A percentile compares a stretch with the other conserved stretches of the same genome.
These are phyloP conservation scores for Quadroppia sp. DNA, from an alignment of 2,888 invertebrate genomes.

Conservation along the genomic window DNA sequence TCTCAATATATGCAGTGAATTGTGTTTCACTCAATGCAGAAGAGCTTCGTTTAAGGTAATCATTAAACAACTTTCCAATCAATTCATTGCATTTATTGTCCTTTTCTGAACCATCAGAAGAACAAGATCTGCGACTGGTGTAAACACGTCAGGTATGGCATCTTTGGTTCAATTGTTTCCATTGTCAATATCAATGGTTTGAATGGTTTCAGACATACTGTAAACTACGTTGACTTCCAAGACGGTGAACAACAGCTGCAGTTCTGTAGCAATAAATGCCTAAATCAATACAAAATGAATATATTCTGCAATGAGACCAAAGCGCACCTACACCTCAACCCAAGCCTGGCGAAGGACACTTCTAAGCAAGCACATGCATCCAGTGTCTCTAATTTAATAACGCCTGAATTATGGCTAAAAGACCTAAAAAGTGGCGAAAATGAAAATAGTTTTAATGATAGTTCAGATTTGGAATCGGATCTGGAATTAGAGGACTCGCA, in stretches of 20 bases:
- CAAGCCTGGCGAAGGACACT: conserved; percentile 56
- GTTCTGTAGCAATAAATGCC: conserved; percentile 82
- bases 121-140: conserved; percentile 79
- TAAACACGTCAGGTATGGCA: conserved; percentile 62
- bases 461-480: conserved; percentile 39
- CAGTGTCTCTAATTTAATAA: conserved; percentile 61
- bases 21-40: conserved; percentile 83
- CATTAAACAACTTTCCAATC: not conserved
- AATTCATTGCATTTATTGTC: not conserved
- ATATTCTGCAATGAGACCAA: conserved; percentile 91
- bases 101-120: conserved; percentile 46
- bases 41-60: conserved; percentile 79
- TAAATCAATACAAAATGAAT: conserved; percentile 95
- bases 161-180: no score
- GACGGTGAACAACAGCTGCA: conserved; percentile 86
- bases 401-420: conserved; percentile 83
- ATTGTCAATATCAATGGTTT: not conserved
- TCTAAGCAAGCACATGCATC: not conserved
- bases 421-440: conserved; percentile 59
- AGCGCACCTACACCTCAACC: conserved; percentile 77
- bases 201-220: conserved; percentile 64
- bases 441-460: conserved; percentile 40
- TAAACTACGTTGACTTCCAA: conserved; percentile 85
- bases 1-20: conserved; percentile 61
- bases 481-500: conserved; percentile 42